Conservation (phyloP, 2,888 invertebrate genomes). For the Phortica okadai region DNA sequence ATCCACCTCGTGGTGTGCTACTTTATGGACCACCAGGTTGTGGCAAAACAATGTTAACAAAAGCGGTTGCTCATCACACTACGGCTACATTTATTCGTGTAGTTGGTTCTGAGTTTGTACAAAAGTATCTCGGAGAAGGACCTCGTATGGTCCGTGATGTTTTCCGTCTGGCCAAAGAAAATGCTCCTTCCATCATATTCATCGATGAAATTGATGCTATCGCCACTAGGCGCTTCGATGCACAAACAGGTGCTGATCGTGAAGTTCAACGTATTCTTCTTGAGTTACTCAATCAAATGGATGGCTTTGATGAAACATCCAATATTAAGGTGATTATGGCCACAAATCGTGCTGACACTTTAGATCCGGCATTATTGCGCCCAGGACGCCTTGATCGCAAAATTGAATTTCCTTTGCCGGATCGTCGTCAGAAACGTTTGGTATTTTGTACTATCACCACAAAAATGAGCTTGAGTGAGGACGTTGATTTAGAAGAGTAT, state of each 20-base stretch:
- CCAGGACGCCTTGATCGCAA: slow-evolving; percentile 96
- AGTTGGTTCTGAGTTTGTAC: slow-evolving; percentile 99
- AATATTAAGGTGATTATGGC: slow-evolving; percentile 99
- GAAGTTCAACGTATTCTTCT: slow-evolving; percentile 98
- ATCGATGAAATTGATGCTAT: slow-evolving; percentile 99
- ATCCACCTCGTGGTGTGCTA: slow-evolving; percentile 97
- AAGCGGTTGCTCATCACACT: slow-evolving; percentile 98
- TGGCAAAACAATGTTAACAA: slow-evolving; percentile 99
- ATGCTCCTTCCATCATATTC: slow-evolving; percentile 99
- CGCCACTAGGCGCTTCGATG: slow-evolving; percentile 98
- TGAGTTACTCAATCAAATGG: slow-evolving; percentile 99
- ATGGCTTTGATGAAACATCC: slow-evolving; percentile 99
- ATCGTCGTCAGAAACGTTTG: slow-evolving; percentile 90
- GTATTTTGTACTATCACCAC: slow-evolving; percentile 98
- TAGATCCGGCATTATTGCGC: slow-evolving; percentile 88
- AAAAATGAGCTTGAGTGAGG: slow-evolving; percentile 98
- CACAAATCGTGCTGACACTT: slow-evolving; percentile 96
- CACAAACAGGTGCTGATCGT: slow-evolving; percentile 98
- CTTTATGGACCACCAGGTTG: slow-evolving; percentile 99
- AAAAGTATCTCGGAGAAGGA: slow-evolving; percentile 99
- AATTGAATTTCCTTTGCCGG: slow-evolving; percentile 98
- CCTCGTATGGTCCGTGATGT: slow-evolving; percentile 99
- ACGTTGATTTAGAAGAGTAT: slow-evolving; percentile 98
- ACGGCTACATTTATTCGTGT: slow-evolving; percentile 99
- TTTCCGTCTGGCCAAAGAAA: slow-evolving; percentile 98